These are phyloP conservation scores for Leptinotarsa tumamoca DNA, from an alignment of 2,888 invertebrate genomes.

Conservation along the genomic window DNA sequence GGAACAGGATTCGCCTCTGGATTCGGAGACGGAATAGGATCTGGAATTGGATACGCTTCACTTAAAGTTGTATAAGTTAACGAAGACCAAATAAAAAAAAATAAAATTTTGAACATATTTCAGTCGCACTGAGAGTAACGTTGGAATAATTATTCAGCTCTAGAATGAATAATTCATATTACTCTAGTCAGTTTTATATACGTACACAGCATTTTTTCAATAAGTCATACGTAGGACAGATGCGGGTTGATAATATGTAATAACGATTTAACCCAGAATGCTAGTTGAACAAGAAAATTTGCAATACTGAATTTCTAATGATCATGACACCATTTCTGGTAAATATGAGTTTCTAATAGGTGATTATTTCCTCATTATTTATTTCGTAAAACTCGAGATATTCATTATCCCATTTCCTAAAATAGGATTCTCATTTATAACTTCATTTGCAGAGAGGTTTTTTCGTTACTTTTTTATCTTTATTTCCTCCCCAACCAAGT, in stretches of 20 bases:
- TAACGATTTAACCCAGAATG: neutral
- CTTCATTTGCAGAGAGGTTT: no score
- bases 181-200: neutral
- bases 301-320: neutral
- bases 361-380: no score
- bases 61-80: neutral
- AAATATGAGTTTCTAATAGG: no score
- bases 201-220: neutral
- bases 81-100: neutral
- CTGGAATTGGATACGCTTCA: neutral
- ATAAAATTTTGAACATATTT: neutral
- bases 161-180: neutral
- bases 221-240: neutral
- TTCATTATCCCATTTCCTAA: no score
- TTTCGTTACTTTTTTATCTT: no score
- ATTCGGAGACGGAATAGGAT: neutral
- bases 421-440: no score
- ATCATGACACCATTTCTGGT: neutral
- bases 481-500: no score
- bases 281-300: neutral
- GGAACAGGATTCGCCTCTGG: neutral
- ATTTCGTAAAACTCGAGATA: no score
- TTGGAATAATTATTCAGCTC: neutral
- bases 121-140: neutral
- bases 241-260: neutral